Conservation (phyloP, 2,113 vertebrate species). For the Ellobius talpinus region DNA sequence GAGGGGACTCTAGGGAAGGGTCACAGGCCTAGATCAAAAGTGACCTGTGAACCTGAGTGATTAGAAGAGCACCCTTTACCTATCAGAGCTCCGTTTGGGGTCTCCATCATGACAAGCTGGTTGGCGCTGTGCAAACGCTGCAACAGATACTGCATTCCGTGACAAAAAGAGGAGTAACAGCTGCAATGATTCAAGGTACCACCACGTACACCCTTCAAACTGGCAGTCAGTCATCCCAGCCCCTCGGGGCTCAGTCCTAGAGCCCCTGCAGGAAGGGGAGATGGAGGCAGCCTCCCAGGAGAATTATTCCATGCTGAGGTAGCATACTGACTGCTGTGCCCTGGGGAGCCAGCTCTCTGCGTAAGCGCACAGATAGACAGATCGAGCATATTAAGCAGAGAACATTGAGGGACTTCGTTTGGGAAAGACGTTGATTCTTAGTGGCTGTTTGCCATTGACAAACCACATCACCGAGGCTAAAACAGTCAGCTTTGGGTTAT, state of each 20-base stretch:
- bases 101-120: neutral
- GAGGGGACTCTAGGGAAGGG: neutral
- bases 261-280: neutral
- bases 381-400: conserved; percentile 59
- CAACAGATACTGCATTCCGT: neutral
- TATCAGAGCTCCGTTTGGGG: neutral
- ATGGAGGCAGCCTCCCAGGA: conserved; percentile 55
- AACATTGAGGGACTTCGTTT: conserved; percentile 62
- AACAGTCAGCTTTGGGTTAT: conserved; percentile 59
- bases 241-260: conserved; percentile 30
- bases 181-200: neutral
- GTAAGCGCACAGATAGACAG: conserved; percentile 61
- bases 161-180: conserved; percentile 36
- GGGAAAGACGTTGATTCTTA: conserved; percentile 74
- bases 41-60: neutral
- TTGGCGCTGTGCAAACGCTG: neutral
- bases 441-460: conserved; percentile 67
- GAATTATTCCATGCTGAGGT: conserved; percentile 30
- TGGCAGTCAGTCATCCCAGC: conserved; percentile 47
- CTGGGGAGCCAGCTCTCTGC: conserved; percentile 65
- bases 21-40: neutral
- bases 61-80: neutral
- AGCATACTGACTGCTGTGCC: conserved; percentile 46
- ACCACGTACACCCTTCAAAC: conserved; percentile 26
- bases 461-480: conserved; percentile 41